phyloP scores from a whole-genome alignment of 2,797 vertebrate species.

The Enteromius fasciolatus region DNA sequence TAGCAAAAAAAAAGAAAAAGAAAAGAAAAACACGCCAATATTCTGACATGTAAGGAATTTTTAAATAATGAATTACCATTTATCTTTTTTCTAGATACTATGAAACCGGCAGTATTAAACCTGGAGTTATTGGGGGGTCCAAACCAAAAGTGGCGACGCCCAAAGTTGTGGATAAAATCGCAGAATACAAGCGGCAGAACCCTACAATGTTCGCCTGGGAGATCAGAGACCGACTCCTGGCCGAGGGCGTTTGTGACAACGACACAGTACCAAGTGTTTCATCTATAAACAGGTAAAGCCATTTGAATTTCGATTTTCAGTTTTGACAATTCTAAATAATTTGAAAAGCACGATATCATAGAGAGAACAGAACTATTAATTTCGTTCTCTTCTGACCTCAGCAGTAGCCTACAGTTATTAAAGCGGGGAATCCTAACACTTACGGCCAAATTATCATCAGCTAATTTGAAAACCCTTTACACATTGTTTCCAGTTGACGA shows the following conservation, averaged over 20 bases:
- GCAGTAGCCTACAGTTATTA: neutral
- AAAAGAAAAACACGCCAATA: conserved; percentile 1
- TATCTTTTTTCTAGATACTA: conserved; percentile 85
- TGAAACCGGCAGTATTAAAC: conserved; percentile 99
- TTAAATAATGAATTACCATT: conserved; percentile 42
- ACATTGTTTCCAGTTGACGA: neutral
- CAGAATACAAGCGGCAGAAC: conserved; percentile 97
- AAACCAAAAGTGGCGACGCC: conserved; percentile 98
- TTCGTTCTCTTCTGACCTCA: conserved; percentile 4
- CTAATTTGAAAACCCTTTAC: conserved; percentile 23
- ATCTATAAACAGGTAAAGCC: conserved; percentile 95
- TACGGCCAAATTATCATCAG: conserved; percentile 27
- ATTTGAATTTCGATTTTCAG: conserved; percentile 11
- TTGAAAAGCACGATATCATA: conserved; percentile 2
- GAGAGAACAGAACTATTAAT: neutral
- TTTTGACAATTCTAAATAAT: neutral
- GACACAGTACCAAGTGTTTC: conserved; percentile 97
- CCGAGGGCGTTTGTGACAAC: conserved; percentile 95
- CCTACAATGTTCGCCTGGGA: conserved; percentile 99
- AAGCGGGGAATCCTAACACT: conserved; percentile 11
- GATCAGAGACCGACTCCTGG: conserved; percentile 93
- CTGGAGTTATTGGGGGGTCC: conserved; percentile 96
- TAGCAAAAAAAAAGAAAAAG: conserved; percentile 7
- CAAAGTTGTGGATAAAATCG: conserved; percentile 99
- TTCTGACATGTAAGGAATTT: neutral